A percentile compares a stretch with the other conserved stretches of the same genome.
phyloP scores from a whole-genome alignment of 2,113 vertebrate species.

The Catagonus wagneri region DNA sequence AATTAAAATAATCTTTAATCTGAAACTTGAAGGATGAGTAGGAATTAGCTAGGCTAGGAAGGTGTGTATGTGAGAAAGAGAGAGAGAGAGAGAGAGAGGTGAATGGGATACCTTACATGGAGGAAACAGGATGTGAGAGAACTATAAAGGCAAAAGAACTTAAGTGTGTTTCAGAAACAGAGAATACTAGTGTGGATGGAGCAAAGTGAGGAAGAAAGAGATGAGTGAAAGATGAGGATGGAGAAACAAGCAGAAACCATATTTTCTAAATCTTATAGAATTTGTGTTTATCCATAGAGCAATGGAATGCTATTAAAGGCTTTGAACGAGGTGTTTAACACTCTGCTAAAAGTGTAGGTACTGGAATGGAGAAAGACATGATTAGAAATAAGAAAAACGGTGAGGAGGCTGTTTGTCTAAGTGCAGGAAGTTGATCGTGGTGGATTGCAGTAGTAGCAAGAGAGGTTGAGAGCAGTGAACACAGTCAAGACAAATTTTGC shows the following conservation, averaged over 20 bases:
- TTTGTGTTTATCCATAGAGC: neutral
- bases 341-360: neutral
- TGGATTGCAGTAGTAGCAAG: neutral
- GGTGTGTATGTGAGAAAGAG: neutral
- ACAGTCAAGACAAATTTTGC: neutral
- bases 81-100: neutral
- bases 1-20: conserved; percentile 16
- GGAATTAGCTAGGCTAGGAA: neutral
- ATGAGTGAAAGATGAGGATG: neutral
- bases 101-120: neutral
- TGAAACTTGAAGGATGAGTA: neutral
- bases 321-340: neutral
- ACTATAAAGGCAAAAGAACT: neutral
- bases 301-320: neutral
- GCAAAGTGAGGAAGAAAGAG: neutral
- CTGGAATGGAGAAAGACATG: neutral
- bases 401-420: neutral
- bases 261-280: neutral
- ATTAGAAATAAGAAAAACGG: neutral
- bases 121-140: neutral
- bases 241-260: neutral
- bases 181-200: neutral
- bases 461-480: neutral
- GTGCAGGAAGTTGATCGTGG: neutral
- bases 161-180: neutral